Evolutionary conservation across 2,797 vertebrate species (phyloP).

Genomic region (Leuciscus waleckii): DNA sequence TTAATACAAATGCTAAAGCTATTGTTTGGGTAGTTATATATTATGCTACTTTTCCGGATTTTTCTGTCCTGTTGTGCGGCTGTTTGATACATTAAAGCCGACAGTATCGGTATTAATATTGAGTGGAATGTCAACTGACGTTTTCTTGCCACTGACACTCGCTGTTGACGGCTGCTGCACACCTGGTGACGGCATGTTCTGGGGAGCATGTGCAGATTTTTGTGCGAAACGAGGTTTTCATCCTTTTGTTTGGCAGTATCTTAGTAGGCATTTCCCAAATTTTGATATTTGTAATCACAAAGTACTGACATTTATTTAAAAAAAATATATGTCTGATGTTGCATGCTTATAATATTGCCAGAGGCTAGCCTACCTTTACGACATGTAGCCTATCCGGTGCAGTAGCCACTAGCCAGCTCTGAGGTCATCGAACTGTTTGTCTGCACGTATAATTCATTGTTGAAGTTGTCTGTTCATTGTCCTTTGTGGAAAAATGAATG

Average conservation of each 20-base stretch:
- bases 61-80: not conserved
- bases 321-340: not conserved
- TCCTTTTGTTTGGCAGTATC: not conserved
- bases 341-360: not conserved
- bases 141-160: not conserved
- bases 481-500: not conserved
- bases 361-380: not conserved
- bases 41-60: not conserved
- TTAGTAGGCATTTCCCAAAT: not conserved
- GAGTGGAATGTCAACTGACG: not conserved
- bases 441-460: not conserved
- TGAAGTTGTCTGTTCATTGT: too few species aligned
- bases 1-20: not conserved
- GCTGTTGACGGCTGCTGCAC: not conserved
- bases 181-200: not conserved
- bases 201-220: too few species aligned
- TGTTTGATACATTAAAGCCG: not conserved
- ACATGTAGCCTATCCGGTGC: not conserved
- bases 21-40: not conserved
- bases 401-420: not conserved
- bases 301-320: not conserved
- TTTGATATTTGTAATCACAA: too few species aligned
- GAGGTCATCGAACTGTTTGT: not conserved
- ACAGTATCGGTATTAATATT: not conserved
- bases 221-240: not conserved